Base-by-base conservation (phyloP, 2,113 vertebrate species). In the Larimichthys crocea region DNA sequence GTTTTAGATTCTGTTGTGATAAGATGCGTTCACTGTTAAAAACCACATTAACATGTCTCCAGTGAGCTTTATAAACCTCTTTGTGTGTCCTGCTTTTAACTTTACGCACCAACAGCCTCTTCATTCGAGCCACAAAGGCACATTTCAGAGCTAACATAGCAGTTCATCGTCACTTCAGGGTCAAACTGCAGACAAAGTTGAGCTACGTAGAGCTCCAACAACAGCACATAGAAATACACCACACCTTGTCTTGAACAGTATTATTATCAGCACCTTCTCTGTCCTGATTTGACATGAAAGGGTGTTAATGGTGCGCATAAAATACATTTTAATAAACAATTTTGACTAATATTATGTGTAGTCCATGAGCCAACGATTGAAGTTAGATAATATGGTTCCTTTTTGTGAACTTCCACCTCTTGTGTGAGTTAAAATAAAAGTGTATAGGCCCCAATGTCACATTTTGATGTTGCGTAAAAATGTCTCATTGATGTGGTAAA, bases 211-310 rank as follows among this genome's bases (percentile, higher is more conserved):
- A 61, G 24, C n/a, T 75, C 40, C 22, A 57, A 50, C 56, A 62
- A 24, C 63, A 49, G 55, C 46, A 59, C 52, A 20, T 40, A 55
- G 62, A 20, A 69, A 60, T 67, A 22, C 81, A 65, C 49, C 63
- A n/a, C 75, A 80, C 69, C 63, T 44, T 78, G 46, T 26, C 57
- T 16, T 50, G 62, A 16, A 53, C 19, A 66, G 53, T 79, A 71
- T 76, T 52, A 46, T 76, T 63, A 76, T 42, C 67, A 79, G 7
- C 35, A 56, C 59, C 77, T 48, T 71, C 26, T 71, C 67, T 66
- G 29, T 8, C 49, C 63, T 20, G 1, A 29, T 57, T 46, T 35
- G 17, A 24, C 64, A 20, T 26, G 15, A 66, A 52, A 64, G 3
- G 40, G 12, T 55, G 49, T 55, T 53, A 81, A 83, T 59, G 44